Conservation (phyloP, 2,888 invertebrate genomes). For the Malthinus seriepunctatus region DNA sequence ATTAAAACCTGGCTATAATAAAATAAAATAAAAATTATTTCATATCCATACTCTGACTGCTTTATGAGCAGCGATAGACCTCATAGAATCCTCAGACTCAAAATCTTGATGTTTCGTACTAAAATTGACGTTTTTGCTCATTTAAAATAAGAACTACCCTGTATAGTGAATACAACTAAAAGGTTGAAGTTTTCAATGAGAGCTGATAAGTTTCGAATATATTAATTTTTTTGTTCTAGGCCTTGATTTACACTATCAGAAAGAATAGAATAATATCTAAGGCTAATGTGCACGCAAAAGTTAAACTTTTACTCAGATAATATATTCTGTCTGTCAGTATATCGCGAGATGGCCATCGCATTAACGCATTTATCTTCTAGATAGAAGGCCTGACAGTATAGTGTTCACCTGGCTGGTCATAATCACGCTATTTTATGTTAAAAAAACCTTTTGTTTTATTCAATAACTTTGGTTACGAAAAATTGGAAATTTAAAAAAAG, state of each 20-base stretch:
- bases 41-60: too few relatives aligned
- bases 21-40: too few relatives aligned
- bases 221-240: constrained; percentile 5
- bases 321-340: constrained; percentile 39
- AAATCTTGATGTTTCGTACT: too few relatives aligned
- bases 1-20: too few relatives aligned
- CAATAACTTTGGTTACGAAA: background rate
- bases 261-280: constrained; percentile 27
- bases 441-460: constrained; percentile 9
- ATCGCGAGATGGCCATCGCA: constrained; percentile 43
- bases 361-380: constrained; percentile 40
- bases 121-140: too few relatives aligned
- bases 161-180: too few relatives aligned
- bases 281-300: constrained; percentile 32
- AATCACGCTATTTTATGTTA: constrained; percentile 27
- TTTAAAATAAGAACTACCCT: too few relatives aligned
- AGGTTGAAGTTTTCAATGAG: constrained; percentile 1
- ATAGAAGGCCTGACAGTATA: constrained; percentile 38
- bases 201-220: constrained; percentile 6
- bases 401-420: constrained; percentile 40
- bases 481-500: too few relatives aligned
- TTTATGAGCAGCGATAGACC: too few relatives aligned
- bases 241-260: constrained; percentile 16
- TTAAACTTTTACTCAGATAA: constrained; percentile 36
- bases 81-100: too few relatives aligned